Evolutionary conservation across 1,140 invertebrate species (phyloP), one percentile per base, ranked within the genome.

Genomic region (Hylaeus volcanicus): DNA sequence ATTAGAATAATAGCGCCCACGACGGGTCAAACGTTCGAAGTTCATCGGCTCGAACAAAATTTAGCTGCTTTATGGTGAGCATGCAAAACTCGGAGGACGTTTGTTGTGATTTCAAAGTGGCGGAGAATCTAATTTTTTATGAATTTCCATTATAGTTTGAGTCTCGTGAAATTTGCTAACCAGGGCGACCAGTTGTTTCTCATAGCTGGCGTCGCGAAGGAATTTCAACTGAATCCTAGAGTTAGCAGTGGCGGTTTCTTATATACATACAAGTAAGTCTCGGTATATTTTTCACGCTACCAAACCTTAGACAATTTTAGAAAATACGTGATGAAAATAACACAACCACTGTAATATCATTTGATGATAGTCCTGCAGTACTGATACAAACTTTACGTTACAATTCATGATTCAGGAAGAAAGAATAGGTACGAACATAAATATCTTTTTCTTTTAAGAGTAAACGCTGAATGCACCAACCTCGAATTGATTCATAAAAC

Each of bases 401-500:
- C n/a, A 26, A 76, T 68, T 69, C 82, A 91, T 11, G 92, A 75
- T 86, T 45, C 85, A 89, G 8, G 86, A 88, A 11, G 14, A 39
- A 48, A 6, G 6, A 14, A 8, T 85, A 89, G 9, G 5, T 55
- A 48, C 53, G 11, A 45, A 53, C 5, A 61, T 5, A 69, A 64
- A 87, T 45, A 84, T 74, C 91, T 73, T 87, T 91, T 79, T 91
- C 63, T 77, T 88, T 89, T 81, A 86, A 95, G 95, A 90, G 91
- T 97, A 6, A 95, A 95, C 85, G 89, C 95, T 0, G 95, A 96
- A 58, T 96, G 97, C 56, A 96, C 95, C 3, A 95, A 95, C 88
- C 92, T 99, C 53, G 98, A 99, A 91, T 94, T 99, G 26, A 90
- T 99, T 39, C 99, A 99, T 92, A 97, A 97, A 91, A 99, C 99